Percentiles rank a stretch among this genome's conserved stretches.
Evolutionary conservation across 2,797 vertebrate species (phyloP).

Genomic region (Pangasius larnaudii): DNA sequence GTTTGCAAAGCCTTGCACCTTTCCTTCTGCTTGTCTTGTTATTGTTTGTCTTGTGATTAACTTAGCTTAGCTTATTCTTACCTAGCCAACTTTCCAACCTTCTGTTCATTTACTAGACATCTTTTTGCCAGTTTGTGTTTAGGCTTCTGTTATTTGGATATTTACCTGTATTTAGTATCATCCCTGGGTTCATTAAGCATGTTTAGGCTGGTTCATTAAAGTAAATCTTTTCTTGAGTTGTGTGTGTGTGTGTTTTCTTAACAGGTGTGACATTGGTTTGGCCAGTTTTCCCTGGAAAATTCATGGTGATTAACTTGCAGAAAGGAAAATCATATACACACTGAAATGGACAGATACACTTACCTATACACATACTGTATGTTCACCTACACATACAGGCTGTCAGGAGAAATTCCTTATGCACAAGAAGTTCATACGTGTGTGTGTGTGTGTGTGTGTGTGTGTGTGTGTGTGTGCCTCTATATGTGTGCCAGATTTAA

Average conservation of each 20-base stretch:
- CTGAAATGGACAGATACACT: neutral
- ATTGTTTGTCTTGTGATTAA: neutral
- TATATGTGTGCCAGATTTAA: neutral
- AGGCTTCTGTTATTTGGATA: neutral
- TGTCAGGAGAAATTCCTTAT: neutral
- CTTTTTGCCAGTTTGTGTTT: neutral
- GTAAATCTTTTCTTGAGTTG: neutral
- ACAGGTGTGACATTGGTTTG: neutral
- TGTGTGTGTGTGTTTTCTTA: neutral
- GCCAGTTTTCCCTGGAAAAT: neutral
- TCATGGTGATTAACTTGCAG: neutral
- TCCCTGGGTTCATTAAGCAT: neutral
- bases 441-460: no score
- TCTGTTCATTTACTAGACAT: neutral
- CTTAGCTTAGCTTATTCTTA: neutral
- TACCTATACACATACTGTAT: neutral
- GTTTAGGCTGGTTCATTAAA: neutral
- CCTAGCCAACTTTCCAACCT: neutral
- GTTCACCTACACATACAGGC: neutral
- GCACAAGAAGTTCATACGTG: neutral
- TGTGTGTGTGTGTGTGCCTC: neutral
- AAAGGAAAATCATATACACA: neutral
- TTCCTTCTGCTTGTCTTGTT: neutral
- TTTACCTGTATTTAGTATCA: neutral
- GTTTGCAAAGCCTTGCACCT: neutral